Evolutionary conservation across 2,888 invertebrate species (phyloP).

Genomic region (Nymphalis c-album): DNA sequence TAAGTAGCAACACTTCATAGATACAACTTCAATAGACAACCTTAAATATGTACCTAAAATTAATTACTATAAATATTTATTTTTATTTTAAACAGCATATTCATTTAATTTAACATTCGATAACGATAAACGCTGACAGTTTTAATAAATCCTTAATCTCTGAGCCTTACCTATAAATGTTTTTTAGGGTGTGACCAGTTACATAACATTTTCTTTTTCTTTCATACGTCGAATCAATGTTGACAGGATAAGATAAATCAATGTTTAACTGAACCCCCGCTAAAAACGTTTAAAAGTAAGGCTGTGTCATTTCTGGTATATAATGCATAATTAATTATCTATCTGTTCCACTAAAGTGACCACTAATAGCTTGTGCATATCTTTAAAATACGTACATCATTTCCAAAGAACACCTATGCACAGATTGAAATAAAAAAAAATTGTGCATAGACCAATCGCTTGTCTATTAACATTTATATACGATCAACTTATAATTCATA

Average conservation of each 20-base stretch:
- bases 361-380: neutral
- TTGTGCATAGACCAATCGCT: constrained; percentile 39
- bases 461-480: constrained; percentile 51
- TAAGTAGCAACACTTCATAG: constrained; percentile 22
- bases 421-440: too few species aligned
- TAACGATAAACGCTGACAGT: constrained; percentile 16
- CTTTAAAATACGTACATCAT: neutral
- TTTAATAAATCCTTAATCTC: neutral
- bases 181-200: too few species aligned
- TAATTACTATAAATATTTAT: constrained; percentile 26
- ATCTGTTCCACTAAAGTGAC: neutral
- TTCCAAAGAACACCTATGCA: constrained; percentile 19
- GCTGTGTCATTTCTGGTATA: too few species aligned
- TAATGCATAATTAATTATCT: neutral
- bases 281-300: too few species aligned
- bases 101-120: constrained; percentile 13
- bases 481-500: constrained; percentile 44
- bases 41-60: constrained; percentile 23
- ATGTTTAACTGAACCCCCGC: too few species aligned
- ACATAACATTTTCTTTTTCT: too few species aligned
- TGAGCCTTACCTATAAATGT: too few species aligned
- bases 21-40: constrained; percentile 19
- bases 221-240: too few species aligned
- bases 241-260: too few species aligned
- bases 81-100: constrained; percentile 25